Conservation (phyloP, 2,113 vertebrate genomes). For the Catharus fuscescens region DNA sequence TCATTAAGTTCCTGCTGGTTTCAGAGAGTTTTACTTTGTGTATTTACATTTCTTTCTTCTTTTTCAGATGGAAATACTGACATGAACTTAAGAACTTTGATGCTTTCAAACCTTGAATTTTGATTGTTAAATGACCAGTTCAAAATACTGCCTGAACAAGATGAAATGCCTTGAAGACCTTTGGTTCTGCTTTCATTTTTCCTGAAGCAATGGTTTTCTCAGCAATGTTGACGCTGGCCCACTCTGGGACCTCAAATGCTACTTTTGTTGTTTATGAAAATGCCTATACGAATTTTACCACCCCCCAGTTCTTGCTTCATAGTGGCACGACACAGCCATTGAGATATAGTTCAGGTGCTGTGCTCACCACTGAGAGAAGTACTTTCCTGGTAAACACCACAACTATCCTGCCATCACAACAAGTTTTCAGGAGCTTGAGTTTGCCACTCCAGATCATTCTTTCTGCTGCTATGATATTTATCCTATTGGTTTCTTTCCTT, state of each 20-base stretch:
- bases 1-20: not conserved
- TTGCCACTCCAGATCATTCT: conserved; percentile 92
- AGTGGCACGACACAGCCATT: conserved; percentile 64
- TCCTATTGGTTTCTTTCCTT: conserved; percentile 88
- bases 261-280: conserved; percentile 81
- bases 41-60: not conserved
- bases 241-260: conserved; percentile 74
- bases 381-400: conserved; percentile 67
- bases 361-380: conserved; percentile 70
- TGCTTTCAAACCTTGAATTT: conserved; percentile 23
- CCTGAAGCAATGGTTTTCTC: conserved; percentile 84
- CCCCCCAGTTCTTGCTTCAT: conserved; percentile 67
- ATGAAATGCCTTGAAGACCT: conserved; percentile 69
- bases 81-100: conserved; percentile 57
- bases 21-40: not conserved
- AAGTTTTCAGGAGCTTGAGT: conserved; percentile 77
- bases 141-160: conserved; percentile 49
- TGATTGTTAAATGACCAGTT: conserved; percentile 29
- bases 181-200: conserved; percentile 14
- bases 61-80: conserved; percentile 68
- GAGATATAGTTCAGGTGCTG: conserved; percentile 65
- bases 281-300: conserved; percentile 78
- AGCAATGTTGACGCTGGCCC: conserved; percentile 72
- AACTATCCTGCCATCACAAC: conserved; percentile 61
- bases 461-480: conserved; percentile 85